Conservation (phyloP, 1,140 invertebrate species). For the Drosophila navojoa region DNA sequence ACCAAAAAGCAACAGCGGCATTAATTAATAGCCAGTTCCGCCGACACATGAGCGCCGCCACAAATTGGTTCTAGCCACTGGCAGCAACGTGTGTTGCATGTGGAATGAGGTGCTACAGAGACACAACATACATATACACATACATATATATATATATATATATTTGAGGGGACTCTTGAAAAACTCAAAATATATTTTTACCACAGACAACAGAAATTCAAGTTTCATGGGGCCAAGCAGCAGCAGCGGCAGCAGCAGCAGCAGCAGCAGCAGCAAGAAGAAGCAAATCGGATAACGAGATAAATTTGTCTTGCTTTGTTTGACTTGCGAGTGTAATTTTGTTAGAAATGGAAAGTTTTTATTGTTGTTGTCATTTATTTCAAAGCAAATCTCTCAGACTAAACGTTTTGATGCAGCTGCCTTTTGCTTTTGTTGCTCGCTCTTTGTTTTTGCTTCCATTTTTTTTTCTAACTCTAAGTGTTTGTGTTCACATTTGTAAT, state of each 20-base stretch:
- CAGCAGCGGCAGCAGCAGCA: constrained; percentile 4
- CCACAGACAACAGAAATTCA: constrained; percentile 10
- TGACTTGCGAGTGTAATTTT: constrained; percentile 63
- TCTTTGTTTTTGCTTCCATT: constrained; percentile 2
- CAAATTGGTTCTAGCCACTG: constrained; percentile 50
- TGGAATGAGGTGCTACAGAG: constrained; percentile 50
- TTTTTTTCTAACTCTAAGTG: constrained; percentile 58
- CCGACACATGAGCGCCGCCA: constrained; percentile 50
- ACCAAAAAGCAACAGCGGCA: constrained; percentile 38
- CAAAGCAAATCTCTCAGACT: constrained; percentile 70
- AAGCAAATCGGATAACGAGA: constrained; percentile 56
- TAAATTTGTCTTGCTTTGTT: constrained; percentile 72
- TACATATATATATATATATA: too few relatives aligned
- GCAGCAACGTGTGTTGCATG: constrained; percentile 57
- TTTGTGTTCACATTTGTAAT: constrained; percentile 14
- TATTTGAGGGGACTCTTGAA: constrained; percentile 6
- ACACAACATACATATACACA: too few relatives aligned
- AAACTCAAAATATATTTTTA: constrained; percentile 44
- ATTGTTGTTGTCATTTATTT: constrained; percentile 63
- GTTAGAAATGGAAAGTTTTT: constrained; percentile 80
- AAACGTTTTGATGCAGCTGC: constrained; percentile 68
- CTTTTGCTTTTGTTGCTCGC: constrained; percentile 28
- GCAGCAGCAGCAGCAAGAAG: constrained; percentile 19
- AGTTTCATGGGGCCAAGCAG: constrained; percentile 20
- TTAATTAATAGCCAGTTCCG: constrained; percentile 68